These are phyloP conservation scores for Diaphora mendica DNA, from an alignment of 2,888 invertebrate species.

Conservation along the genomic window DNA sequence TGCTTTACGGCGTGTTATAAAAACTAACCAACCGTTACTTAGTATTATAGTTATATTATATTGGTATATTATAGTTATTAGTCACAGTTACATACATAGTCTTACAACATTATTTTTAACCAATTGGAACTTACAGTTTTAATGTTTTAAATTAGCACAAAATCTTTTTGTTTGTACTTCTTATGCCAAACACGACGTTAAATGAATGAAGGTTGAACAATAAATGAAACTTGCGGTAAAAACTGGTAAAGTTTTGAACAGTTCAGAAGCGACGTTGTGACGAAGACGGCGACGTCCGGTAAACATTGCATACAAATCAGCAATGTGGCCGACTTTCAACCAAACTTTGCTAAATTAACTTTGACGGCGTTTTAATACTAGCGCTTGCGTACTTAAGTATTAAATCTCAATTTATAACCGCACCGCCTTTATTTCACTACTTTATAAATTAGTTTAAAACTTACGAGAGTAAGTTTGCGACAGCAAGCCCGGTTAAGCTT, in stretches of 20 bases:
- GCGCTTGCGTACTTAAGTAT: conserved; percentile 58
- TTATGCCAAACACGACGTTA: conserved; percentile 10
- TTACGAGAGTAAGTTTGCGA: conserved; percentile 25
- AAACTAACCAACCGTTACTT: no score
- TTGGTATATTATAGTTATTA: neutral
- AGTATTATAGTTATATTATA: no score
- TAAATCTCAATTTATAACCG: conserved; percentile 66
- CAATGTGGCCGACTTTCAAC: conserved; percentile 55
- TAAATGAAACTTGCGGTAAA: conserved; percentile 60
- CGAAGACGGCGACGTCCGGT: conserved; percentile 54
- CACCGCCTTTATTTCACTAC: conserved; percentile 62
- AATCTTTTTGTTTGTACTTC: conserved; percentile 6
- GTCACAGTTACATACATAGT: neutral
- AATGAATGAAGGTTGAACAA: conserved; percentile 47
- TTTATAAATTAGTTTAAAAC: conserved; percentile 63
- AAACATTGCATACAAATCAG: conserved; percentile 73
- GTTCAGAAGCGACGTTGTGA: conserved; percentile 51
- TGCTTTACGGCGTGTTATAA: neutral
- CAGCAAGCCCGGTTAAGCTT: conserved; percentile 34
- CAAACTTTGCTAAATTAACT: conserved; percentile 71
- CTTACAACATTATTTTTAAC: conserved; percentile 2
- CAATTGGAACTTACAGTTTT: neutral
- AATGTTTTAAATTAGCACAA: conserved; percentile 11
- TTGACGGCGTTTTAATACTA: conserved; percentile 72
- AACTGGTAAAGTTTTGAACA: conserved; percentile 64